phyloP scores from a whole-genome alignment of 1,140 invertebrate species.

The Idris sp. region DNA sequence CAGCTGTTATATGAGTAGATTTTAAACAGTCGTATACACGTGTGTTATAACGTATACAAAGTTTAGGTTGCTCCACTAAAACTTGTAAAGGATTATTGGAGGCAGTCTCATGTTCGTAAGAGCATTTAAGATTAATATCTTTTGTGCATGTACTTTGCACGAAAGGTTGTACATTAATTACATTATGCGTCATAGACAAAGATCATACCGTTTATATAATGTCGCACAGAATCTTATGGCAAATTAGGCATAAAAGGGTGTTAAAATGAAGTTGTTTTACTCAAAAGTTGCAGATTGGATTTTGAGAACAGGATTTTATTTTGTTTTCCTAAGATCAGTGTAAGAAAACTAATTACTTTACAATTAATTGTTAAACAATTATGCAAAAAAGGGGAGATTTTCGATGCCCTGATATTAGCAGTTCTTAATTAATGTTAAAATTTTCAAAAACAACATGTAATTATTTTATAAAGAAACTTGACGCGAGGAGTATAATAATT shows the following conservation, averaged over 20 bases:
- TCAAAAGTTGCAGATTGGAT: no score
- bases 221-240: slow-evolving; percentile 32
- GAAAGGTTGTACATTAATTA: slow-evolving; percentile 60
- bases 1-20: slow-evolving; percentile 43
- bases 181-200: slow-evolving; percentile 61
- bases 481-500: slow-evolving; percentile 30
- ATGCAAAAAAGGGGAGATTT: no score
- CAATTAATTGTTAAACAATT: no score
- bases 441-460: not conserved
- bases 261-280: slow-evolving; percentile 23
- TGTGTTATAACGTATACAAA: slow-evolving; percentile 30
- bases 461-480: not conserved
- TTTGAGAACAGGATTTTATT: no score
- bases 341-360: no score
- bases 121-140: slow-evolving; percentile 64
- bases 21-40: slow-evolving; percentile 28
- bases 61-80: slow-evolving; percentile 54
- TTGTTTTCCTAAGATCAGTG: no score
- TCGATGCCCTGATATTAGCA: not conserved
- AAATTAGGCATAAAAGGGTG: slow-evolving; percentile 46
- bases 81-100: slow-evolving; percentile 53
- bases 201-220: slow-evolving; percentile 50
- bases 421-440: not conserved
- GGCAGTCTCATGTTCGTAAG: slow-evolving; percentile 49
- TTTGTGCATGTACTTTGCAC: slow-evolving; percentile 58